These are phyloP conservation scores for Sanderia malayensis DNA, from an alignment of 30 jellyfish, hydroid and myxozoan species.

Conservation along the genomic window DNA sequence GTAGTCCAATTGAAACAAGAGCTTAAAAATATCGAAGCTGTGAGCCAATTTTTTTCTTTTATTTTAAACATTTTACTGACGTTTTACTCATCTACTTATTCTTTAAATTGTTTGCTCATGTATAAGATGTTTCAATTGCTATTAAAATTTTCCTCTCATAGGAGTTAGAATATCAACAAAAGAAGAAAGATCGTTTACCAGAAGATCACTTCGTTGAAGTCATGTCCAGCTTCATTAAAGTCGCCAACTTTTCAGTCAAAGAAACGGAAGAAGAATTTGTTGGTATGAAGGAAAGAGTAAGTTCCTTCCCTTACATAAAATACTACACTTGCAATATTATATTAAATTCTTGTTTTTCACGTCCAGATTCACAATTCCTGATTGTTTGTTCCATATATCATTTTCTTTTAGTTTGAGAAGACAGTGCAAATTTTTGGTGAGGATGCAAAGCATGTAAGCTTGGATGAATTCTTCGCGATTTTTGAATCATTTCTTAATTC, in stretches of 20 bases:
- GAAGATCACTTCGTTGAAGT: slow-evolving; percentile 77
- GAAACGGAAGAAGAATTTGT: slow-evolving; percentile 63
- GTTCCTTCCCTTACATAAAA: no score
- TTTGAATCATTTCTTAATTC: slow-evolving; percentile 75
- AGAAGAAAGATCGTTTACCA: slow-evolving; percentile 67
- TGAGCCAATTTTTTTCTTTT: background rate
- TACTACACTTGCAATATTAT: no score
- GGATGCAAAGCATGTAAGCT: slow-evolving; percentile 61
- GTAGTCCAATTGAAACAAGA: slow-evolving; percentile 55
- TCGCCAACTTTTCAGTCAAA: slow-evolving; percentile 74
- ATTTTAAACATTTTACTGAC: no score
- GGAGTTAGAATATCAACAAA: slow-evolving; percentile 82
- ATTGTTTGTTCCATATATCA: no score
- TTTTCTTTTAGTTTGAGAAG: slow-evolving; percentile 63
- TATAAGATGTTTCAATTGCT: no score
- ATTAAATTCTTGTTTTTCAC: no score
- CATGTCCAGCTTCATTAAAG: slow-evolving; percentile 78
- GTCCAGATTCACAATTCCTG: no score
- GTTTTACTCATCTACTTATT: no score
- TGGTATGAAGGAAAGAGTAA: slow-evolving; percentile 82
- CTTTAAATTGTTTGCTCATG: no score
- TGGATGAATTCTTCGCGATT: slow-evolving; percentile 83
- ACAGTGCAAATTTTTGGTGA: slow-evolving; percentile 81
- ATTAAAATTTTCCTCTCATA: slow-evolving; percentile 7
- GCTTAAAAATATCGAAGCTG: slow-evolving; percentile 63